phyloP scores from a whole-genome alignment of 1,140 invertebrate species.

The Steinernema khuongi region DNA sequence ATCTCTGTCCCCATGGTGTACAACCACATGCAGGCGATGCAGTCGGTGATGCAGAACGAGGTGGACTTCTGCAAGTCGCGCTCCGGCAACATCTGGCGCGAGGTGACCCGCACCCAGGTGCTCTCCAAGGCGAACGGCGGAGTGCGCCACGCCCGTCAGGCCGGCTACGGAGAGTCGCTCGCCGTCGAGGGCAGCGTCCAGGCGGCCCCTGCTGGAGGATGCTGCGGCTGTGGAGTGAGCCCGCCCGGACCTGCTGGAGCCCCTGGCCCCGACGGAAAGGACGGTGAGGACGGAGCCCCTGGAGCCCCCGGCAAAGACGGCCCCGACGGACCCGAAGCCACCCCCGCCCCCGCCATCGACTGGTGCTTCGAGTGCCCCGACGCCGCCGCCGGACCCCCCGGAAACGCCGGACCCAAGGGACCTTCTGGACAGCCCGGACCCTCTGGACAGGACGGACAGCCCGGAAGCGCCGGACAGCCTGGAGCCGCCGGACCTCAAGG shows the following conservation, averaged over 20 bases:
- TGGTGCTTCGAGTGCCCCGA: conserved; percentile 45
- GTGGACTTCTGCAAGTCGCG: conserved; percentile 53
- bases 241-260: conserved; percentile 44
- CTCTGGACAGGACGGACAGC: conserved; percentile 24
- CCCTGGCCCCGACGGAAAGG: conserved; percentile 42
- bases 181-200: conserved; percentile 21
- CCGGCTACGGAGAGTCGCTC: conserved; percentile 39
- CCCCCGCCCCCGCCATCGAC: conserved; percentile 29
- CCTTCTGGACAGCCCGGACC: conserved; percentile 22
- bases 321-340: conserved; percentile 34
- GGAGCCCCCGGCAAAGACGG: conserved; percentile 37
- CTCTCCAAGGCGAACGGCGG: conserved; percentile 25
- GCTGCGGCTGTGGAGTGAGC: conserved; percentile 44
- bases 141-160: conserved; percentile 36
- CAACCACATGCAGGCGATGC: conserved; percentile 56
- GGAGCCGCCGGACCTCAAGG: conserved; percentile 24
- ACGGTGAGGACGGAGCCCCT: conserved; percentile 36
- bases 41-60: conserved; percentile 53
- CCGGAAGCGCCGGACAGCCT: conserved; percentile 36
- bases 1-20: conserved; percentile 58
- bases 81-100: conserved; percentile 52
- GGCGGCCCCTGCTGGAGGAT: conserved; percentile 27
- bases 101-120: conserved; percentile 47
- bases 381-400: conserved; percentile 34
- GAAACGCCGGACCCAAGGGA: conserved; percentile 34